These are phyloP conservation scores for Yasuhikotakia modesta DNA, from an alignment of 2,797 vertebrate species.

Conservation along the genomic window DNA sequence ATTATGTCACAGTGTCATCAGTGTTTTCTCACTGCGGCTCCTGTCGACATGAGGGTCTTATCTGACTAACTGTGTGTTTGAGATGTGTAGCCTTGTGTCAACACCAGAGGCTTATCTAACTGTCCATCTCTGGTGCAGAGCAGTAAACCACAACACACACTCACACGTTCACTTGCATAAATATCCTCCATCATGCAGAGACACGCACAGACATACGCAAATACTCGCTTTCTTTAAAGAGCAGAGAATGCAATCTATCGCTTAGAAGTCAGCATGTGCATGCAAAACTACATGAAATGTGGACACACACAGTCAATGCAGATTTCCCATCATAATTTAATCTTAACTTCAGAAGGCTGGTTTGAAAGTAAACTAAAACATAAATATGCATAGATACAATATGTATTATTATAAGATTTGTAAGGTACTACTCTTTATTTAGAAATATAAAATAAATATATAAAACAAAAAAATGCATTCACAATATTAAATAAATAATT, in stretches of 20 bases:
- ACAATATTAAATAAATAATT: no score
- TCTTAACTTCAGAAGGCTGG: background rate
- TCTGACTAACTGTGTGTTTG: slow-evolving; percentile 57
- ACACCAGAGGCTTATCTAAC: slow-evolving; percentile 58
- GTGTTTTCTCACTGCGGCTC: slow-evolving; percentile 48
- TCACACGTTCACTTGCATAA: slow-evolving; percentile 41
- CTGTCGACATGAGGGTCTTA: slow-evolving; percentile 58
- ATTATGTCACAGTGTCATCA: slow-evolving; percentile 26
- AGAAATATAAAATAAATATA: no score
- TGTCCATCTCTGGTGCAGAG: slow-evolving; percentile 58
- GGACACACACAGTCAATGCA: slow-evolving; percentile 18
- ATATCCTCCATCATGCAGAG: slow-evolving; percentile 32
- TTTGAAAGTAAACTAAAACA: background rate
- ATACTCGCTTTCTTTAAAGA: slow-evolving; percentile 25
- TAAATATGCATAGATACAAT: background rate
- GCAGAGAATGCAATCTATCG: slow-evolving; percentile 40
- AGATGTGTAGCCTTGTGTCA: slow-evolving; percentile 55
- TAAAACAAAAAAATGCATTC: no score
- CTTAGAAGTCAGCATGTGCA: slow-evolving; percentile 4
- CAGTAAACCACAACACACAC: slow-evolving; percentile 52
- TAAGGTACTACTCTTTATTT: no score
- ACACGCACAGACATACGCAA: slow-evolving; percentile 10
- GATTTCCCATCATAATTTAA: background rate
- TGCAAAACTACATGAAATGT: slow-evolving; percentile 44
- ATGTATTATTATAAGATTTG: background rate